Evolutionary conservation across 1,140 invertebrate species (phyloP).

Genomic region (Ptiloglossa arizonensis): DNA sequence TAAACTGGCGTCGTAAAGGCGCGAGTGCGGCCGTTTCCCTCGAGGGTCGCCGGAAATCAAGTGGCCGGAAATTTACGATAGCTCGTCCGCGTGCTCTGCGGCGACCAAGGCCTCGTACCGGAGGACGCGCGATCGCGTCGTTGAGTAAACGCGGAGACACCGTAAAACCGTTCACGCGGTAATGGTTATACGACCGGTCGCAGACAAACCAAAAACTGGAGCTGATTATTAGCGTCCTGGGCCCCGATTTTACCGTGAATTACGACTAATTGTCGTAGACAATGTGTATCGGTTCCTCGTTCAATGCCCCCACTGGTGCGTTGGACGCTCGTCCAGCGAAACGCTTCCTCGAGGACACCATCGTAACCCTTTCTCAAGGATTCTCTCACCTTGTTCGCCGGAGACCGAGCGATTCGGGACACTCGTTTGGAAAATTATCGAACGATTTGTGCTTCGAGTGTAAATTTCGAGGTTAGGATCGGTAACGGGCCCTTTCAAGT

Average conservation of each 20-base stretch:
- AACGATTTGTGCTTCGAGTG: too few species aligned
- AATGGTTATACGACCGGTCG: slow-evolving; percentile 19
- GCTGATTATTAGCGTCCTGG: slow-evolving; percentile 1
- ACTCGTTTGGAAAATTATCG: not conserved
- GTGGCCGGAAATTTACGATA: slow-evolving; percentile 15
- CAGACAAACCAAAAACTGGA: not conserved
- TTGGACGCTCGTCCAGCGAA: not conserved
- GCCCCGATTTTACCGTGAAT: slow-evolving; percentile 18
- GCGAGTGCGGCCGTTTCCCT: not conserved
- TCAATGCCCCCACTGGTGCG: not conserved
- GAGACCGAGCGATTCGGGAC: too few species aligned
- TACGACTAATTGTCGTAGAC: slow-evolving; percentile 11
- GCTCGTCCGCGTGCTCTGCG: not conserved
- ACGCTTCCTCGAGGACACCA: not conserved
- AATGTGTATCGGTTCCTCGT: not conserved
- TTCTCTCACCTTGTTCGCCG: too few species aligned
- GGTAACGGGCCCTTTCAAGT: too few species aligned
- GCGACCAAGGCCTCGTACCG: not conserved
- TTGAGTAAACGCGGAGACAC: slow-evolving; percentile 1
- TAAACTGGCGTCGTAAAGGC: not conserved
- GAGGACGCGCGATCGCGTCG: not conserved
- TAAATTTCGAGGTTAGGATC: too few species aligned
- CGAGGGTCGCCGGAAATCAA: not conserved
- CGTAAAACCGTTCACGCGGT: slow-evolving; percentile 10
- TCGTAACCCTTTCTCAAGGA: not conserved